phyloP scores from a whole-genome alignment of 2,113 vertebrate species.

The Periophthalmodon schlosseri region DNA sequence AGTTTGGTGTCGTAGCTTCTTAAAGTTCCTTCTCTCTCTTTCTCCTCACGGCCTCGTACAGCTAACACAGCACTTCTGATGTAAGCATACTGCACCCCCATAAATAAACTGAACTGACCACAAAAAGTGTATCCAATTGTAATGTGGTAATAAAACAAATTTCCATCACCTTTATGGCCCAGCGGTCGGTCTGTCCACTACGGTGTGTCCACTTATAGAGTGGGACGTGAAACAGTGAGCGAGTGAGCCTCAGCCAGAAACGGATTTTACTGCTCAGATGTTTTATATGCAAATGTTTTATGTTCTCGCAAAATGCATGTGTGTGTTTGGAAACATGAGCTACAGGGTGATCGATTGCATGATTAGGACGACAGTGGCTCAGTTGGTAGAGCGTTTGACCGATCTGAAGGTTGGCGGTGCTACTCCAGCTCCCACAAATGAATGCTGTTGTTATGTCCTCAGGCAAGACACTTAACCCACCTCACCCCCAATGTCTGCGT shows the following conservation, averaged over 20 bases:
- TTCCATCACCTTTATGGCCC: constrained; percentile 70
- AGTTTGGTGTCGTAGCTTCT: background rate
- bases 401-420: too few relatives aligned
- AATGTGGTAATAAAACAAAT: constrained; percentile 77
- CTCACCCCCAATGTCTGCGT: too few relatives aligned
- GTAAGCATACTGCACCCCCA: constrained; percentile 62
- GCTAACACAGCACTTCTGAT: constrained; percentile 30
- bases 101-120: constrained; percentile 76
- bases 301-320: background rate
- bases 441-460: too few relatives aligned
- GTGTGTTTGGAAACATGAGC: background rate
- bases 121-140: constrained; percentile 71
- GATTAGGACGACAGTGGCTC: too few relatives aligned
- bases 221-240: constrained; percentile 61
- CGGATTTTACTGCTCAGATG: constrained; percentile 24
- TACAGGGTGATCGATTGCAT: background rate
- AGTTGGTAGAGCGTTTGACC: too few relatives aligned
- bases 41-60: constrained; percentile 20
- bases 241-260: constrained; percentile 8
- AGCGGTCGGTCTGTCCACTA: constrained; percentile 57
- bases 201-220: constrained; percentile 64
- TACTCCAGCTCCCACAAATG: too few relatives aligned
- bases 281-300: constrained; percentile 2
- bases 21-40: background rate
- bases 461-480: too few relatives aligned